Evolutionary conservation across 2,797 vertebrate genomes (phyloP), one percentile per base, ranked within the genome.

Genomic region (Cottoperca gobio): DNA sequence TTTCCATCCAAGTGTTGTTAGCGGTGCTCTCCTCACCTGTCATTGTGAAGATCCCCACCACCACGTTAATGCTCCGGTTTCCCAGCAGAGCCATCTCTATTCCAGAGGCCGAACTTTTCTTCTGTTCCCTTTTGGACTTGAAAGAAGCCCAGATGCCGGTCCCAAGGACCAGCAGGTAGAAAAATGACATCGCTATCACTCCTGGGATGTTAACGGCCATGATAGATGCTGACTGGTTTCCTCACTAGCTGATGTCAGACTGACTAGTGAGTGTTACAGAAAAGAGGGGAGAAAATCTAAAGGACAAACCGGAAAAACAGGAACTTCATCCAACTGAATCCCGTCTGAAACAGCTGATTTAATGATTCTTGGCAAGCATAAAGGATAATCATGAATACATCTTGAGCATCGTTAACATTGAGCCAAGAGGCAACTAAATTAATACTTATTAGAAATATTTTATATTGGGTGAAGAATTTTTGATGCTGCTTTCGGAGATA

Each of bases 131-230:
- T 39, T 33, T 84, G 70, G 86, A 81, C 50, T 78, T 87, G 53
- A 78, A 59, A 2, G 77, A 88, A 6, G 81, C 87, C 87, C 87
- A 91, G 57, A 89, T 79, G 13, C 89, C 75, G 0, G 50, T 86
- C 5, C 72, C 82, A 2, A 91, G 67, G 0, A 89, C 82, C 61
- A 89, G 45, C 50, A 82, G 49, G 71, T 88, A 89, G 71, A 91
- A 89, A 6, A 84, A 3, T 4, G 54, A 73, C 76, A 89, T 86
- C 1, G 6, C 49, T 16, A 87, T 43, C 31, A 86, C 55, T 14
- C 88, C 86, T 8, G 86, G 79, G 21, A 87, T 57, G 69, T 83
- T 87, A 14, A 81, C 23, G 17, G 74, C 83, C 88, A 89, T 87
- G 40, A 0, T 60, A 37, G 14, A 62, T 10, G 43, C 19, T 11